These are phyloP conservation scores for Endomychus coccineus DNA, from an alignment of 2,888 invertebrate genomes.

Conservation along the genomic window DNA sequence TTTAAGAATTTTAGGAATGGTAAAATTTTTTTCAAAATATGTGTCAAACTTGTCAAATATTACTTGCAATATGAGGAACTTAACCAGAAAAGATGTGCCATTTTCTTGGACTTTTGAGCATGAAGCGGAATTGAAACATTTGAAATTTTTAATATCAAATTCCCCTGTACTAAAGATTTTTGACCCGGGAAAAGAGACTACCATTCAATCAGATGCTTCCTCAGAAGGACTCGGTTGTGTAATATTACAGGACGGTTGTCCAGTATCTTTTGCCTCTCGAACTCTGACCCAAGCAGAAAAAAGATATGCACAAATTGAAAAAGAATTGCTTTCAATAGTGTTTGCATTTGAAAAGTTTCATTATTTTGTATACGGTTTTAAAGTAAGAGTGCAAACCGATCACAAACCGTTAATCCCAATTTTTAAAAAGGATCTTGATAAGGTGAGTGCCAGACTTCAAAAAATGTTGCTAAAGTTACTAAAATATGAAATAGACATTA, in stretches of 20 bases:
- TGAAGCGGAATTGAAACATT: slow-evolving; percentile 2
- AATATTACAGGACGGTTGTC: slow-evolving; percentile 19
- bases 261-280: slow-evolving; percentile 20
- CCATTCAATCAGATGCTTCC: slow-evolving; percentile 12
- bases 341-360: slow-evolving; percentile 31
- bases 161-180: slow-evolving; percentile 18
- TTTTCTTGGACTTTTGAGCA: slow-evolving; percentile 14
- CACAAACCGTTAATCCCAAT: slow-evolving; percentile 30
- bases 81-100: slow-evolving; percentile 15
- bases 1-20: slow-evolving; percentile 7
- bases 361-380: slow-evolving; percentile 27
- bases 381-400: slow-evolving; percentile 25
- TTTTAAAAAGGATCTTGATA: slow-evolving; percentile 14
- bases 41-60: slow-evolving; percentile 9
- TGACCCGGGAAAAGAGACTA: slow-evolving; percentile 13
- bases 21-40: slow-evolving; percentile 13
- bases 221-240: slow-evolving; percentile 17
- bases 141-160: slow-evolving; percentile 4
- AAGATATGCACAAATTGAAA: slow-evolving; percentile 33
- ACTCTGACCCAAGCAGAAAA: slow-evolving; percentile 16
- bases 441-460: slow-evolving; percentile 23
- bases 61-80: slow-evolving; percentile 7
- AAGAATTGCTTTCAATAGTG: slow-evolving; percentile 31
- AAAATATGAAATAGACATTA: slow-evolving; percentile 17
- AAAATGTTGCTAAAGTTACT: slow-evolving; percentile 28